These are phyloP conservation scores for Scolopax rusticola DNA, from an alignment of 2,797 vertebrate genomes.

Conservation along the genomic window DNA sequence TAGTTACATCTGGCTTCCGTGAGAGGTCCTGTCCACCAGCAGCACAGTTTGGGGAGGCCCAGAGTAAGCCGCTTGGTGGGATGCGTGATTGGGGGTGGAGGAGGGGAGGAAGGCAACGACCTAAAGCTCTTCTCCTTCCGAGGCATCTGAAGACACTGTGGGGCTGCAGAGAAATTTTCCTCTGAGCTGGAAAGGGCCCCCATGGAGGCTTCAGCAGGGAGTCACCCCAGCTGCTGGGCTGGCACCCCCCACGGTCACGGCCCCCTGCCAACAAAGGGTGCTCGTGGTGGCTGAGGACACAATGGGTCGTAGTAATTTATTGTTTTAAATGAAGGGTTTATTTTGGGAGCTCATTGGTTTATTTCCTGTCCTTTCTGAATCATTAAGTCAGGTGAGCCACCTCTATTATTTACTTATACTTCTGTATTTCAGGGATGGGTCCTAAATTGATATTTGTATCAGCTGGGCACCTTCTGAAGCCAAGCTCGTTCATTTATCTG, in stretches of 20 bases:
- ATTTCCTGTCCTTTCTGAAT: constrained; percentile 42
- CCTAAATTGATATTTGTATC: constrained; percentile 31
- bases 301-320: neutral
- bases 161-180: neutral
- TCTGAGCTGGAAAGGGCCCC: neutral
- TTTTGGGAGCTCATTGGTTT: neutral
- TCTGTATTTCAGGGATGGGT: constrained; percentile 22
- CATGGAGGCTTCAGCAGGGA: neutral
- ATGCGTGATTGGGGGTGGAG: neutral
- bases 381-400: constrained; percentile 44
- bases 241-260: accelerated
- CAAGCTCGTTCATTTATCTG: constrained; percentile 35
- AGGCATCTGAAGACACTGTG: neutral
- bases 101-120: neutral
- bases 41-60: neutral
- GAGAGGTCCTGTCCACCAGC: neutral
- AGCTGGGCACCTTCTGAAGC: neutral
- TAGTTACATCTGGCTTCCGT: neutral
- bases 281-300: neutral
- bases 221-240: neutral
- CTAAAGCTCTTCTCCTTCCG: neutral
- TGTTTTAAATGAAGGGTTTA: neutral
- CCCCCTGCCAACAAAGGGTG: accelerated
- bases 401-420: constrained; percentile 32
- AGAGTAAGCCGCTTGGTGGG: neutral